These are phyloP conservation scores for Engraulis encrasicolus DNA, from an alignment of 2,113 vertebrate species.

Conservation along the genomic window DNA sequence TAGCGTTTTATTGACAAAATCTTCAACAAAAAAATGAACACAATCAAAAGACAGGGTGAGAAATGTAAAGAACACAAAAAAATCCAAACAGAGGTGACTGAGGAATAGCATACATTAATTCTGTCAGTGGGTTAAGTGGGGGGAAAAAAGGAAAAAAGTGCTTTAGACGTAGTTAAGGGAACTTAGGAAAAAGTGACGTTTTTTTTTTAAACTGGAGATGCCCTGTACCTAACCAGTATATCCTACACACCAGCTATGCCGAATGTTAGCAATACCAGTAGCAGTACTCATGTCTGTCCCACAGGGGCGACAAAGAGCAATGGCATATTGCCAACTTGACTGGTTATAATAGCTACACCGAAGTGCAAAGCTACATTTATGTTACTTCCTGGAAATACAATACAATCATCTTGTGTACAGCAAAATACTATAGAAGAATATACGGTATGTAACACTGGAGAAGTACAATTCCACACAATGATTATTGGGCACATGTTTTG, in stretches of 20 bases:
- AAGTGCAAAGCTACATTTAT: background rate
- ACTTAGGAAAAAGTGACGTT: background rate
- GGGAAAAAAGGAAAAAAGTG: background rate
- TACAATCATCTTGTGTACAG: background rate
- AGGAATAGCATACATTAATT: background rate
- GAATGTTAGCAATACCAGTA: no score
- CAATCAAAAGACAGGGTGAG: conserved; percentile 40
- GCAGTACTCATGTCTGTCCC: background rate
- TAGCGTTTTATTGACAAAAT: conserved; percentile 47
- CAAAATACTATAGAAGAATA: background rate
- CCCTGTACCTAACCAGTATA: conserved; percentile 17
- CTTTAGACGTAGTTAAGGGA: background rate
- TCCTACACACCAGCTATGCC: background rate
- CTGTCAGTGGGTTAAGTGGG: conserved; percentile 2
- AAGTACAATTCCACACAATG: background rate
- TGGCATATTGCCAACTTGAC: background rate
- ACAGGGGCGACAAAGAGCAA: background rate
- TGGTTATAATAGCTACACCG: background rate
- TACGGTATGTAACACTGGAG: background rate
- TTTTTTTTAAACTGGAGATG: background rate
- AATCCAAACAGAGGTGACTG: background rate
- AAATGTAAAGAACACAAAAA: conserved; percentile 21
- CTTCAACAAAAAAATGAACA: conserved; percentile 36
- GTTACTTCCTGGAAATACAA: background rate
- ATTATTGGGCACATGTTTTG: background rate